Base-by-base conservation (phyloP, 2,888 invertebrate genomes). In the Agrotis exclamationis region DNA sequence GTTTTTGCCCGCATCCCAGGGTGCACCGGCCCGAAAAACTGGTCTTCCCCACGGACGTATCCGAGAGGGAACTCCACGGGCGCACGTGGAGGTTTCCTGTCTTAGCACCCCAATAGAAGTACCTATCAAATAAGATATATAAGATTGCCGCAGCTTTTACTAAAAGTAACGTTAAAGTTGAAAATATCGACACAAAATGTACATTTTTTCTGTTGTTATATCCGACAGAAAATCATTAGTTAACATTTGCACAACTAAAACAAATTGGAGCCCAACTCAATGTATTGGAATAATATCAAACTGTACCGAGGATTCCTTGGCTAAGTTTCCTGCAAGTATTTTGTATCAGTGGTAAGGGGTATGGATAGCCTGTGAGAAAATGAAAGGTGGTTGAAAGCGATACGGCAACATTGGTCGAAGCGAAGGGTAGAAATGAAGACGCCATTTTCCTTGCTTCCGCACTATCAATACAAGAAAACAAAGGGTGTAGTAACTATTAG, bases 361-460 rank as follows among this genome's bases (percentile, higher is more conserved):
- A n/a, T 14, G 7, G 1, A 56, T 33, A 33, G 22, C 16, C 48
- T 33, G 80, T 75, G 80, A 16, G 74, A 79, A 63, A 48, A 44
- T 39, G 63, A 48, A 79, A 79, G 53, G 74, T 79, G 74, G 13
- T 45, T 58, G 57, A 20, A 74, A 62, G 58, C 53, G 74, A 75
- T 75, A 75, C 16, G 57, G 47, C 18, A 24, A 14, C 44, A 48
- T 45, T 57, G n/a, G n/a, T n/a, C n/a, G 22, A 57, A 44, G 24
- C 51, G 56, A 68, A 44, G 73, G 54, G 48, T 45, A 39, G 58
- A 13, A 50, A 60, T 44, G 2, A 33, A 59, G 72, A 53, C 14
- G 24, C 57, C 33, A 20, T 72, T 50, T 33, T 24, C 14, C 0
- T 2, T 56, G 13, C 11, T 9, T 47, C 33, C 0, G 22, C 14